Base-by-base conservation (phyloP, 2,797 vertebrate genomes). In the Enteromius afrohamiltoni region DNA sequence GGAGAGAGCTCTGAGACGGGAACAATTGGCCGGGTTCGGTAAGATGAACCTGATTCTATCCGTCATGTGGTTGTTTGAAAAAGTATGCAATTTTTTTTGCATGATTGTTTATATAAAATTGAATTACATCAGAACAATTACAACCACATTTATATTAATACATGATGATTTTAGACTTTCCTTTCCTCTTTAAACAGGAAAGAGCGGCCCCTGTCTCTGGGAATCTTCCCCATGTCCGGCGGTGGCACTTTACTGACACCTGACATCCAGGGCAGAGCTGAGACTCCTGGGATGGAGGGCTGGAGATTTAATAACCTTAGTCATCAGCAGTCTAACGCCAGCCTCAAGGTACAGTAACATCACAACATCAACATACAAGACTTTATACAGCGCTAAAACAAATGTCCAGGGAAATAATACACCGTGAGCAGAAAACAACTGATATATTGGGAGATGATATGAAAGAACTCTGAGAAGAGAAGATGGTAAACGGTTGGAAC, bases 191-290 rank as follows among this genome's bases (percentile, higher is more conserved):
- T 85, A 1, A 42, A 62, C 89, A 99, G 98, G 94, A 98, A 97
- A 93, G 98, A 99, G 71, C 96, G 97, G 1, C 98, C 98, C 1
- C 93, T 97, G 86, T 99, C 98, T 67, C 87, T 99, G 91, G 97
- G 97, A 83, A 93, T 99, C 90, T 99, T 99, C 84, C 97, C 97
- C 0, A 89, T 97, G 3, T 92, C 96, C 74, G 88, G 93, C 49
- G 97, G 95, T 83, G 92, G 95, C 4, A 92, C 96, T 26, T 64
- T 91, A 23, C 92, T 97, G 31, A 95, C 95, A 0, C 95, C 97
- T 4, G 97, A 98, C 75, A 68, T 94, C 4, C 96, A 95, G 88
- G 92, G 94, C 77, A 93, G 88, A 2, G 93, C 92, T 0, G 97
- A 98, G 90, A 97, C 96, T 0, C 96, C 95, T 16, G 94, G 94